Base-by-base conservation (phyloP, 64 coral and sea anemone genomes). In the Montipora efflorescens region DNA sequence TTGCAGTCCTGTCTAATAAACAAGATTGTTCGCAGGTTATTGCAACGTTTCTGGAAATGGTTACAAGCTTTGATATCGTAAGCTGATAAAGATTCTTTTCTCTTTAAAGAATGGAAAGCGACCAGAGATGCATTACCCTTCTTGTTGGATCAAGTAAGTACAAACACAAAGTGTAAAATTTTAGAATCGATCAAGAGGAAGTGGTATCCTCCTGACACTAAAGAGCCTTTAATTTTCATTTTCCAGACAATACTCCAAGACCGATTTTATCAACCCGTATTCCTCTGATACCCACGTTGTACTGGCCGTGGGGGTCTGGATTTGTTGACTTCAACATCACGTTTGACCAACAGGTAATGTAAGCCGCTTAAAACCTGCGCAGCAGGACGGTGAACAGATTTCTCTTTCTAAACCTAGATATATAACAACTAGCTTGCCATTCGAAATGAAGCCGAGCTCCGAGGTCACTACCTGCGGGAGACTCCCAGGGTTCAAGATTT, bases 41-140 rank as follows among this genome's bases (percentile, higher is more conserved):
- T 57, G 53, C 53, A 57, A 57, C 53, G 53, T 57, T 57, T 57
- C 53, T 57, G 53, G 11, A 57, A 57, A 57, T 57, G 53, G 53
- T 57, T 57, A 57, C 53, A 57, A 11, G 53, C 53, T 57, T 8
- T 57, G 11, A 57, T 57, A 57, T 57, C 11, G 53, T 57, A 57
- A 6, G 53, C 36, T 57, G 53, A 57, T 79, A 1, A 85, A 44
- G 67, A 49, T 68, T 75, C 48, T 7, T 79, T 90, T 36, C 25
- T 74, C 23, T 48, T 75, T 77, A 22, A 48, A 92, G 81, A 36
- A 68, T 87, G 59, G 81, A 92, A 86, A 92, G 90, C 44, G 36
- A 92, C 59, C 69, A 92, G 76, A 92, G 90, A 87, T 92, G 90
- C 68, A 58, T 92, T 15, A 92, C 90, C 3, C 48, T 92, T 23